Evolutionary conservation across 2,113 vertebrate species (phyloP).

Genomic region (Ptyas mucosa): DNA sequence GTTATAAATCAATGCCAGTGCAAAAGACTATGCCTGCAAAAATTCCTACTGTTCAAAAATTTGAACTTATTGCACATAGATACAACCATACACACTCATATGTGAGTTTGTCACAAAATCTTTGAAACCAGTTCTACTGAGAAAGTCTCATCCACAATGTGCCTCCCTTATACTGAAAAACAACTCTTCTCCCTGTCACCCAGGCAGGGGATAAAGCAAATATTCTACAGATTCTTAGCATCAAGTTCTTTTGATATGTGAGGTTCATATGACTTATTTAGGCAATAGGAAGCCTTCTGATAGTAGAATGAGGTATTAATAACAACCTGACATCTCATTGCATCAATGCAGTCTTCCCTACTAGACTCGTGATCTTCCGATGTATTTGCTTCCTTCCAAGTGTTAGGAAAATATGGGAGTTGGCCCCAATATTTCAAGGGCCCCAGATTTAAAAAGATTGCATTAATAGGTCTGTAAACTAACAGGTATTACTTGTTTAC

Average conservation of each 20-base stretch:
- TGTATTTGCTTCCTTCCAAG: not conserved
- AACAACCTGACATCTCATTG: conserved; percentile 4
- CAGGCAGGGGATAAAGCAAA: not conserved
- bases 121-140: too few relatives aligned
- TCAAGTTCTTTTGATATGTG: not conserved
- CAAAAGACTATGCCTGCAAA: too few relatives aligned
- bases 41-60: too few relatives aligned
- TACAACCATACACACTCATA: too few relatives aligned
- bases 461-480: not conserved
- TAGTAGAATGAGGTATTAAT: not conserved
- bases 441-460: not conserved
- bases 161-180: too few relatives aligned
- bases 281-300: not conserved
- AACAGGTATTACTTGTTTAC: conserved; percentile 1
- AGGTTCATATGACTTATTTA: not conserved
- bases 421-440: not conserved
- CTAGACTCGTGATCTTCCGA: not conserved
- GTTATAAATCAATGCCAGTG: not conserved
- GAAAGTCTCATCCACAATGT: too few relatives aligned
- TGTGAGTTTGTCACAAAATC: too few relatives aligned
- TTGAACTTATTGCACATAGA: too few relatives aligned
- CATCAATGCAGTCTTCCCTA: not conserved
- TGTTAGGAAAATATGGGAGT: not conserved
- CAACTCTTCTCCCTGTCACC: not conserved
- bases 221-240: not conserved